Percentiles rank a stretch among this genome's conserved stretches.
Conservation (phyloP, 2,888 invertebrate genomes). For the Acronicta alni region DNA sequence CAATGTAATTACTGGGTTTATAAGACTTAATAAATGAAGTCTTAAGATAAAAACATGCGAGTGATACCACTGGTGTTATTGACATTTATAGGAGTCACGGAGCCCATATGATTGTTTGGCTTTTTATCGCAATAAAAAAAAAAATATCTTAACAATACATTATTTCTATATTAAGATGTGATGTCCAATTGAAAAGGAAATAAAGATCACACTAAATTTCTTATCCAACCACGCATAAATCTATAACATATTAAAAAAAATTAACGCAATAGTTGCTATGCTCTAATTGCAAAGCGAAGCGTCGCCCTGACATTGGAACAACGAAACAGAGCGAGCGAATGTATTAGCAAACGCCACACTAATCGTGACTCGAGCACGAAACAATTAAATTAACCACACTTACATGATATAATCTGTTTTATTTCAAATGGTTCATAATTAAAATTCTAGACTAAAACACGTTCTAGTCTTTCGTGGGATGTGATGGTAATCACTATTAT, state of each 20-base stretch:
- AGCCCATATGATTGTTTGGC: too few species aligned
- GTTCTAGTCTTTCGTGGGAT: constrained; percentile 16
- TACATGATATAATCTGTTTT: constrained; percentile 60
- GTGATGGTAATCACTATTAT: constrained; percentile 35
- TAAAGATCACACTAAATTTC: background rate
- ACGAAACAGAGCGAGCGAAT: constrained; percentile 53
- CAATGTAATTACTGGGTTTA: too few species aligned
- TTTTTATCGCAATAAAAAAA: too few species aligned
- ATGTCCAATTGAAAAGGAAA: constrained; percentile 2
- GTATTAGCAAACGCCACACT: constrained; percentile 50
- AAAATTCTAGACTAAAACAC: constrained; percentile 42
- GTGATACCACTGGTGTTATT: too few species aligned
- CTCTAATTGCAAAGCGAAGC: constrained; percentile 46
- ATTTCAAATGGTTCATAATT: constrained; percentile 56
- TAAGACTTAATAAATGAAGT: too few species aligned
- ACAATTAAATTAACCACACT: constrained; percentile 64
- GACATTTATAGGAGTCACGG: too few species aligned
- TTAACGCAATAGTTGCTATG: constrained; percentile 48
- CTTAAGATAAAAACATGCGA: too few species aligned
- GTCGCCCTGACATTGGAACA: constrained; percentile 57
- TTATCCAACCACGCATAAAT: constrained; percentile 31
- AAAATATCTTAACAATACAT: too few species aligned
- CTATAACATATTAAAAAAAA: constrained; percentile 26
- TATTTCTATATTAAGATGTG: too few species aligned
- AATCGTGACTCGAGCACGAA: constrained; percentile 59